Conservation (phyloP, 2,113 vertebrate species). For the Ctenodactylus gundi region DNA sequence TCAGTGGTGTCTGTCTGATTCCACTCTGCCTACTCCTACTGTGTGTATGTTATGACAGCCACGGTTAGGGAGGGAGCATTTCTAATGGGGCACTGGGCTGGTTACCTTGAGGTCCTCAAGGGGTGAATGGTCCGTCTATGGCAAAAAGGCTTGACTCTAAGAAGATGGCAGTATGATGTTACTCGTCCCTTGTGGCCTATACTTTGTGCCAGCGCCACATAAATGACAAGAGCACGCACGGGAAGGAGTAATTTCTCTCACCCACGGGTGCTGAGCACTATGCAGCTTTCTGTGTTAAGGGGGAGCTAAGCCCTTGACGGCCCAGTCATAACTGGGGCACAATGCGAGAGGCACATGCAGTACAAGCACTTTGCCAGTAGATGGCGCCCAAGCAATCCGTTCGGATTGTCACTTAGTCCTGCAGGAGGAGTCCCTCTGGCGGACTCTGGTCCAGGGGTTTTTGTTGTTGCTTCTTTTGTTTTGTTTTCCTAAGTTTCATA, state of each 20-base stretch:
- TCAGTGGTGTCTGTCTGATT: background rate
- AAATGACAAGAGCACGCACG: background rate
- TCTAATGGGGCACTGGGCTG: background rate
- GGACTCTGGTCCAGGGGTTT: background rate
- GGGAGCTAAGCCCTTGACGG: background rate
- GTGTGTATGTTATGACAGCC: background rate
- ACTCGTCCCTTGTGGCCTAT: background rate
- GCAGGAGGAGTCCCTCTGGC: background rate
- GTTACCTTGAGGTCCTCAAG: background rate
- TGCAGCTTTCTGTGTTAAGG: background rate
- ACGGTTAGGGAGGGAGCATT: background rate
- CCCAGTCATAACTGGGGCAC: background rate
- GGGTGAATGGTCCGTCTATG: background rate
- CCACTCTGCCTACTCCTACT: background rate
- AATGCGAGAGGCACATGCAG: background rate
- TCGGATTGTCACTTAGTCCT: background rate
- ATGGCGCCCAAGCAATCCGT: conserved; percentile 66
- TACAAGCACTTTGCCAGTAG: conserved; percentile 61
- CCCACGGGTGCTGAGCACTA: background rate
- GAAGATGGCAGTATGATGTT: background rate
- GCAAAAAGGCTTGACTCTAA: background rate
- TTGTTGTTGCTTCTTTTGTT: background rate
- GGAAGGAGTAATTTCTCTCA: background rate
- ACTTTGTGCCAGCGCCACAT: background rate
- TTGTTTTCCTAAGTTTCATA: background rate